Evolutionary conservation across 2,888 invertebrate species (phyloP).

Genomic region (Drosophila koepferae): DNA sequence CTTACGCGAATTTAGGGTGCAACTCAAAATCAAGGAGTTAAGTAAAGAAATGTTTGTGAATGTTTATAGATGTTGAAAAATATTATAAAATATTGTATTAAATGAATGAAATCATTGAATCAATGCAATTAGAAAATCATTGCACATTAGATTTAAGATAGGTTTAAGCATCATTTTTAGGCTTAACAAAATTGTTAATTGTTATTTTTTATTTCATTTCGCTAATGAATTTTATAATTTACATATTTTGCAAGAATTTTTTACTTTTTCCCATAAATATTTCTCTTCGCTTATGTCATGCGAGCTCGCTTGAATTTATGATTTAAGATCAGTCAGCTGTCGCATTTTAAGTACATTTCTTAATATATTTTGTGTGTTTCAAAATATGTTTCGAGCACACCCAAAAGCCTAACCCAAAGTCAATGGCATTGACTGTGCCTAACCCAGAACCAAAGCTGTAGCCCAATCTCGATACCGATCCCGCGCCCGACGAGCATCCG

Average conservation of each 20-base stretch:
- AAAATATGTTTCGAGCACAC: conserved; percentile 24
- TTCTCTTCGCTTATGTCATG: neutral
- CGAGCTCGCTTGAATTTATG: neutral
- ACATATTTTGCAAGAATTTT: neutral
- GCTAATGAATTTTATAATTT: no score
- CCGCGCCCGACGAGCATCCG: neutral
- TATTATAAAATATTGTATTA: no score
- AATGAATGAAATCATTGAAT: no score
- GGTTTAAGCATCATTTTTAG: no score
- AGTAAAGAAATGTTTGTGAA: neutral
- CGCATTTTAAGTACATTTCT: neutral
- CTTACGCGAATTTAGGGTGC: conserved; percentile 9
- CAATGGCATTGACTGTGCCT: conserved; percentile 41
- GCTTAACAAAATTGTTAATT: no score
- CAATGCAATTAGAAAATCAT: no score
- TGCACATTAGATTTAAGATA: no score
- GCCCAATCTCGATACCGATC: neutral
- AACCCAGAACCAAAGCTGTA: conserved; percentile 10
- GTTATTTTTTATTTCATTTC: no score
- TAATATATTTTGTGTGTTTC: conserved; percentile 8
- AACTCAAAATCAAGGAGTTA: neutral
- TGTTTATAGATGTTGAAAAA: neutral
- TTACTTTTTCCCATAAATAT: neutral
- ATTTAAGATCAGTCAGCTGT: neutral
- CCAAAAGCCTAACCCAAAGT: conserved; percentile 35